Evolutionary conservation across 2,888 invertebrate genomes (phyloP).

Genomic region (Xestia c-nigrum): DNA sequence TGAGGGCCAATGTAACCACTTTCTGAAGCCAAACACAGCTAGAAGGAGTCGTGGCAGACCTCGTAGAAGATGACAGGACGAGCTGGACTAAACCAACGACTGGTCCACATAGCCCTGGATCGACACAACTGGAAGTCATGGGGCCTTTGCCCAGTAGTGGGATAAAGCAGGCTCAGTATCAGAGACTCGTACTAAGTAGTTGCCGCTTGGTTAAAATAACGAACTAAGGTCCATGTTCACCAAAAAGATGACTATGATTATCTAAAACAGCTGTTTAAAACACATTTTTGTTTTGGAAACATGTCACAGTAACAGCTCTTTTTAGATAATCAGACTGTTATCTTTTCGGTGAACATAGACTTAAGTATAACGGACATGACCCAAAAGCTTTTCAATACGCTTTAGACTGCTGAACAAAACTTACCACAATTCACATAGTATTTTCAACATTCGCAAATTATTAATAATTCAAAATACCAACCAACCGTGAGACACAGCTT

Average conservation of each 20-base stretch:
- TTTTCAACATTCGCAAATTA: background rate
- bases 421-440: background rate
- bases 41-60: background rate
- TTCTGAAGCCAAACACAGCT: background rate
- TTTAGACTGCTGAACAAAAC: background rate
- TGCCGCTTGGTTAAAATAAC: background rate
- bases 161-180: background rate
- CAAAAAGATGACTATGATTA: too few relatives aligned
- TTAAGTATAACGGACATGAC: background rate
- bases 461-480: conserved; percentile 35
- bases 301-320: too few relatives aligned
- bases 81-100: background rate
- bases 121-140: background rate
- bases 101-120: background rate
- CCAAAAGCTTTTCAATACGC: background rate
- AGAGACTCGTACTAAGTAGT: background rate
- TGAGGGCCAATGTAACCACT: background rate
- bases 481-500: conserved; percentile 58
- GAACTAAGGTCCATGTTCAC: too few relatives aligned
- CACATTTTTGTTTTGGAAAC: too few relatives aligned
- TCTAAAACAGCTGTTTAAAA: too few relatives aligned
- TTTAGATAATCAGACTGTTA: too few relatives aligned
- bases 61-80: background rate
- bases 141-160: background rate
- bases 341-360: too few relatives aligned